Evolutionary conservation across 2,113 vertebrate species (phyloP).

Genomic region (Archilochus colubris): DNA sequence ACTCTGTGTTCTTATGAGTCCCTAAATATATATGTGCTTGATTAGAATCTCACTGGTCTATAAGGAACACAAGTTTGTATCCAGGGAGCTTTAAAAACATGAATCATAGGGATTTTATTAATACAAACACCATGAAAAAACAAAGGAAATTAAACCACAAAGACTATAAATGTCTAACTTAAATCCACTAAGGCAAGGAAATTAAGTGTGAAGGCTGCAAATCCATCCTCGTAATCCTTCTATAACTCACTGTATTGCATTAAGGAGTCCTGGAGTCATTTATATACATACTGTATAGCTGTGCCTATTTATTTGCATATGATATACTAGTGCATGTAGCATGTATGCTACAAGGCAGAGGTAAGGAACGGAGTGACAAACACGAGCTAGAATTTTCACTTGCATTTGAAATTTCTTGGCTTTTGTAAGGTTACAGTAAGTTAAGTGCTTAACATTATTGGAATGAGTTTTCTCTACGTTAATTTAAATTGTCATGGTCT

Average conservation of each 20-base stretch:
- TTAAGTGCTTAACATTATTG: slow-evolving; percentile 52
- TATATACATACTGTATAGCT: neutral
- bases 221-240: slow-evolving; percentile 26
- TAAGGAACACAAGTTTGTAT: neutral
- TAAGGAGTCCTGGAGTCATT: neutral
- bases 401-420: neutral
- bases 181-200: slow-evolving; percentile 39
- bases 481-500: slow-evolving; percentile 39
- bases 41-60: slow-evolving; percentile 34
- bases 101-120: slow-evolving; percentile 60
- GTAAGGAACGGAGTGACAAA: neutral
- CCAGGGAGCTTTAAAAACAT: slow-evolving; percentile 41
- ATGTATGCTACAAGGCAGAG: neutral
- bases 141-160: slow-evolving; percentile 64
- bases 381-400: neutral
- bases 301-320: neutral
- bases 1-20: slow-evolving; percentile 16
- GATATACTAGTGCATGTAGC: neutral
- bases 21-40: slow-evolving; percentile 36
- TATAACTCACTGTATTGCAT: neutral
- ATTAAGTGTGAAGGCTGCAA: slow-evolving; percentile 23
- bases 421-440: slow-evolving; percentile 51
- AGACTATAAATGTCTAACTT: slow-evolving; percentile 50
- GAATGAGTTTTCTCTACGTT: slow-evolving; percentile 42
- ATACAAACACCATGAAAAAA: slow-evolving; percentile 54